These are phyloP conservation scores for Larimichthys polyactis DNA, from an alignment of 2,113 vertebrate species.

Conservation along the genomic window DNA sequence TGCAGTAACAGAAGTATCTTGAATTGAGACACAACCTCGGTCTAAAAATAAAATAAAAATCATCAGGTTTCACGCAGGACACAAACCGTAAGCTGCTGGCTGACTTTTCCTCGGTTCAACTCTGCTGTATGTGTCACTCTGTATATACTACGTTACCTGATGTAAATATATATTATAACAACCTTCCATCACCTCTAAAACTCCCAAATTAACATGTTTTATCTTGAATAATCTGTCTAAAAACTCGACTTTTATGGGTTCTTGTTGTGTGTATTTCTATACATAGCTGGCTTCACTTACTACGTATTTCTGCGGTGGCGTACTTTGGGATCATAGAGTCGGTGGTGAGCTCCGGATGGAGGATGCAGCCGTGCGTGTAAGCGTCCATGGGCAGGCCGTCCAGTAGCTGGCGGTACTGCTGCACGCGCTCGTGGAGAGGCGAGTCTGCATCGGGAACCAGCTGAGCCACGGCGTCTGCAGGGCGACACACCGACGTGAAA, in stretches of 20 bases:
- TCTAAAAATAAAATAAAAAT: too few relatives aligned
- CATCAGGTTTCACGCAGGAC: too few relatives aligned
- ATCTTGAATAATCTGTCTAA: background rate
- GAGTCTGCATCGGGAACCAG: slow-evolving; percentile 92
- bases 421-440: slow-evolving; percentile 88
- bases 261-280: background rate
- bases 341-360: slow-evolving; percentile 97
- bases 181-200: background rate
- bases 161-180: background rate
- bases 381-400: slow-evolving; percentile 98
- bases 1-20: too few relatives aligned
- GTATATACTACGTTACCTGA: too few relatives aligned
- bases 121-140: too few relatives aligned
- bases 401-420: slow-evolving; percentile 96
- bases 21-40: too few relatives aligned
- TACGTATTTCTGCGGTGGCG: slow-evolving; percentile 98
- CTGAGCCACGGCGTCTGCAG: slow-evolving; percentile 89
- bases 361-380: slow-evolving; percentile 99
- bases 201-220: background rate
- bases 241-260: background rate
- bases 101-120: too few relatives aligned
- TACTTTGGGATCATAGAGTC: slow-evolving; percentile 99
- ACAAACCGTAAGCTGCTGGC: too few relatives aligned
- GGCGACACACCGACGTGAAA: slow-evolving; percentile 4
- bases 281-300: slow-evolving; percentile 88